Evolutionary conservation across 2,113 vertebrate species (phyloP).

Genomic region (Aplodontia rufa): DNA sequence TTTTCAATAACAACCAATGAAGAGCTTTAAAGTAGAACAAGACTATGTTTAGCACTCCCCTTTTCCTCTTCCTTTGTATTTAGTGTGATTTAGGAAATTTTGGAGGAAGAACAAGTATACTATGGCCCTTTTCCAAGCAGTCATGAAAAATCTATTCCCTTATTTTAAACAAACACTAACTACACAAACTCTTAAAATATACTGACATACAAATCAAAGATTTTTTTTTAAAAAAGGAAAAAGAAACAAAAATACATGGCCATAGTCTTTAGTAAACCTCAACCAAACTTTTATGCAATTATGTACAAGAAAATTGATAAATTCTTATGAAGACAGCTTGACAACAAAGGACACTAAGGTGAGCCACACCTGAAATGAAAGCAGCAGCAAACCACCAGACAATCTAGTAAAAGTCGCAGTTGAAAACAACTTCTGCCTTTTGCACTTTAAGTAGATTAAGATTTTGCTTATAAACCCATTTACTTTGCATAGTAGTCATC

Average conservation of each 20-base stretch:
- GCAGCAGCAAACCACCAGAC: not conserved
- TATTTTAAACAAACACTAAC: conserved; percentile 22
- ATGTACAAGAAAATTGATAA: not conserved
- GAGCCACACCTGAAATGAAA: not conserved
- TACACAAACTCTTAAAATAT: conserved; percentile 25
- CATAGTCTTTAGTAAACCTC: not conserved
- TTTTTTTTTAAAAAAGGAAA: too few relatives aligned
- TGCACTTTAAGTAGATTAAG: conserved; percentile 76
- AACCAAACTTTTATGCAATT: not conserved
- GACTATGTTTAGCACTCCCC: conserved; percentile 18
- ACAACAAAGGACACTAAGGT: conserved; percentile 17
- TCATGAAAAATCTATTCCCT: not conserved
- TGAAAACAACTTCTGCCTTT: conserved; percentile 73
- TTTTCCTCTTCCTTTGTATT: conserved; percentile 31
- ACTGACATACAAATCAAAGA: not conserved
- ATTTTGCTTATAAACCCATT: conserved; percentile 73
- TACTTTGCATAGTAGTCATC: conserved; percentile 72
- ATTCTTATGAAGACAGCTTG: not conserved
- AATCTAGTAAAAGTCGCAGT: conserved; percentile 12
- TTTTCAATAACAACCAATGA: conserved; percentile 41
- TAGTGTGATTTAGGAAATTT: not conserved
- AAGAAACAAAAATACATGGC: not conserved
- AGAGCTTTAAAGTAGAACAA: not conserved
- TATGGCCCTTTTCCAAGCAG: not conserved
- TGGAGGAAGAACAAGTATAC: not conserved